Conservation (phyloP, 2,113 vertebrate genomes). For the Clarias macrocephalus region DNA sequence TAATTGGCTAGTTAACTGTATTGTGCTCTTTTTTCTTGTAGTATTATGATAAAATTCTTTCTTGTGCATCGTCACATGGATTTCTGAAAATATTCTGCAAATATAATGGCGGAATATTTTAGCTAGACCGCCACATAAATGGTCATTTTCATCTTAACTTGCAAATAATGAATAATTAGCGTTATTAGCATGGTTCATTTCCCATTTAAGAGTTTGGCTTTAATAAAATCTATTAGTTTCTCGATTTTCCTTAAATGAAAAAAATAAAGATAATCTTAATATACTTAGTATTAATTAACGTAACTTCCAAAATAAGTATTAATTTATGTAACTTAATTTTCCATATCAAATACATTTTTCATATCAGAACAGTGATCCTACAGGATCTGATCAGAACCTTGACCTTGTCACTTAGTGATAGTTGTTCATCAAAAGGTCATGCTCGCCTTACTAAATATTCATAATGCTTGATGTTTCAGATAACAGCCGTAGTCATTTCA, state of each 20-base stretch:
- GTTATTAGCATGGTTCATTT: not conserved
- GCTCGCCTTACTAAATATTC: conserved; percentile 8
- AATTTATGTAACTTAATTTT: not conserved
- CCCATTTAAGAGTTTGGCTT: not conserved
- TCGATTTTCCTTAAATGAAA: not conserved
- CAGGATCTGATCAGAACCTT: not conserved
- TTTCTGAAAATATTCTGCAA: not conserved
- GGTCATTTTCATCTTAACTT: not conserved
- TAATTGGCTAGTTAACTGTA: conserved; percentile 11
- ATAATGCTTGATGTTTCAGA: not conserved
- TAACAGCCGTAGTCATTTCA: conserved; percentile 2
- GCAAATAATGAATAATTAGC: not conserved
- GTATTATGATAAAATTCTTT: conserved; percentile 16
- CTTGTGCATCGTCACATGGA: not conserved
- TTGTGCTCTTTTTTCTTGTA: not conserved
- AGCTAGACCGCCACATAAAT: not conserved
- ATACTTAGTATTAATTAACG: no score
- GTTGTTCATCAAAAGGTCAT: conserved; percentile 15
- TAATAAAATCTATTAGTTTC: not conserved
- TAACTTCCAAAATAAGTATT: not conserved
- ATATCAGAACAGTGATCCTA: not conserved
- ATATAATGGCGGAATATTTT: not conserved
- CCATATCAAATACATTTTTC: not conserved
- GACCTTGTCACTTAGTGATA: conserved; percentile 26
- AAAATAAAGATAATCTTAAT: no score